Percentiles rank a stretch among this genome's conserved stretches.
phyloP scores from a whole-genome alignment of 1,140 invertebrate genomes.

The Acromyrmex echinatior region DNA sequence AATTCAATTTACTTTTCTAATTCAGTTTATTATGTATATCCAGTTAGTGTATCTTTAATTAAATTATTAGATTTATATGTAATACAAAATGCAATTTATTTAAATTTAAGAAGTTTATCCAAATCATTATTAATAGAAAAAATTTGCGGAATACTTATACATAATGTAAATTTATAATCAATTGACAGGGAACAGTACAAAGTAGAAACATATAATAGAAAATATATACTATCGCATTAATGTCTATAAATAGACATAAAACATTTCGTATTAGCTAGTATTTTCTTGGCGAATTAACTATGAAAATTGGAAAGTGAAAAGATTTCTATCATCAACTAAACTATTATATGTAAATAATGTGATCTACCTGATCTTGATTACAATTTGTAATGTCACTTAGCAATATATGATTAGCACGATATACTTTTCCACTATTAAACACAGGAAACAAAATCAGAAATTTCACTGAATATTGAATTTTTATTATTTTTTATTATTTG shows the following conservation, averaged over 20 bases:
- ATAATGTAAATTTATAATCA: background rate
- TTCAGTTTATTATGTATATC: background rate
- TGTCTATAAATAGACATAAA: background rate
- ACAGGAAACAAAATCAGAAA: background rate
- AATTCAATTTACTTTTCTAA: background rate
- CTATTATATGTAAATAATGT: background rate
- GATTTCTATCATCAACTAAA: conserved; percentile 4
- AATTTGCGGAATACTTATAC: background rate
- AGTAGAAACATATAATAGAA: background rate
- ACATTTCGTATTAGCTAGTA: background rate
- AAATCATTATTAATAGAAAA: background rate
- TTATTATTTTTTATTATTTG: background rate
- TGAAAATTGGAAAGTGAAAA: conserved; percentile 22
- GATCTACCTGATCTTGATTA: background rate
- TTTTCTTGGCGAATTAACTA: background rate
- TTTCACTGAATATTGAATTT: background rate
- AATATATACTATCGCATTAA: background rate
- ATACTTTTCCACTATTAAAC: background rate
- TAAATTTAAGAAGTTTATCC: background rate
- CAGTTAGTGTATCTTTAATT: background rate
- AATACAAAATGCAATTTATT: background rate
- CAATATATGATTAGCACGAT: background rate
- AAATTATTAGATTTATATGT: background rate
- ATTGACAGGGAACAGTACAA: background rate
- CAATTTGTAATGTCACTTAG: background rate